Base-by-base conservation (phyloP, 2,888 invertebrate genomes). In the Cosmopolites sordidus region DNA sequence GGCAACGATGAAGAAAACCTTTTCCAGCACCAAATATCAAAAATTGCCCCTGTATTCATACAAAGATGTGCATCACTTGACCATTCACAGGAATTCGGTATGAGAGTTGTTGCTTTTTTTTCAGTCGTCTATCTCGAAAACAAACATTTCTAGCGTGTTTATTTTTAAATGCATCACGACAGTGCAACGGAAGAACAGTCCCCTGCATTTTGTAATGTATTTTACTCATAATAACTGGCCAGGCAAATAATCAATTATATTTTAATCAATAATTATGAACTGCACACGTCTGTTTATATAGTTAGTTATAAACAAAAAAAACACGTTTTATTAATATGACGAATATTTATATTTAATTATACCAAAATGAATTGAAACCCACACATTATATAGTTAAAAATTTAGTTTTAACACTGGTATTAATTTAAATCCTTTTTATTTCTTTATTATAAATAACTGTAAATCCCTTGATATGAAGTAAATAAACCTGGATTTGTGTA, bases 61-160 rank as follows among this genome's bases (percentile, higher is more conserved):
- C 56, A 54, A 54, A 47, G 59, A 59, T 54, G 56, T 51, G 50
- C 55, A 52, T 22, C 51, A 56, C 42, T 48, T 58, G 48, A 44
- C 51, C 22, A 49, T 58, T 44, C 58, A 56, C 44, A 52, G 56
- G 43, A 55, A 55, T 51, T 56, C 53, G 58, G 58, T 58, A 58
- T 38, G 56, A 37, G 27, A 40, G 17, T 38, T 52, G 33, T 9
- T 33, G 3, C 33, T 33, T 33, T 33, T 33, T 33, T 12, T 33
- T 27, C 12, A 6, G 5, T 4, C 3, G 11, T 22, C 33, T 33
- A 9, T 33, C 12, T n/a, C 12, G n/a, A 12, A 33, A 33, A 33
- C 33, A 33, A 33, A 9, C 8, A 9, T 5, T 33, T n/a, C 33
- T 33, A 11, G 4, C 14, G 2, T 38, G 40, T 40, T n/a, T 27